Percentiles rank a stretch among this genome's conserved stretches.
phyloP scores from a whole-genome alignment of 2,888 invertebrate genomes.

The Apotomis betuletana region DNA sequence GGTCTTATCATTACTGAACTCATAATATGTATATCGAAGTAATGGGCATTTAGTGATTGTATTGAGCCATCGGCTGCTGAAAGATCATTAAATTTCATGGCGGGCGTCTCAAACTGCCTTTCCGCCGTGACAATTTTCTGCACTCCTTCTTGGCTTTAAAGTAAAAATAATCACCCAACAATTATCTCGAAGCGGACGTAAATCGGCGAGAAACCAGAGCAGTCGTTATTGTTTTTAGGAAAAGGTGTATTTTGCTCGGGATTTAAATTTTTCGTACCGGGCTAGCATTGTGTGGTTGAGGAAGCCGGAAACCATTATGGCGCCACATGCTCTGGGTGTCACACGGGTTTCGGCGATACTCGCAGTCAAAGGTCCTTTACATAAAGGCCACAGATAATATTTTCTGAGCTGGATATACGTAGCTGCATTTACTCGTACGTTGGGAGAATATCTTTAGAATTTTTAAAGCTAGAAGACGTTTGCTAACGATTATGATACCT shows the following conservation, averaged over 20 bases:
- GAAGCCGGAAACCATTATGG: constrained; percentile 80
- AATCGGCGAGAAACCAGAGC: constrained; percentile 47
- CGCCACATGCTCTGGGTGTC: constrained; percentile 69
- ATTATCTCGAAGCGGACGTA: constrained; percentile 42
- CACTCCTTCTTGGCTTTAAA: constrained; percentile 41
- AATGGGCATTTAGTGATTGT: not conserved
- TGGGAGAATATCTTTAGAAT: constrained; percentile 24
- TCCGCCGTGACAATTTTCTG: constrained; percentile 40
- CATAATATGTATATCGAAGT: not conserved
- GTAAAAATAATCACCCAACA: constrained; percentile 42
- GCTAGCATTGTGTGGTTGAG: constrained; percentile 68
- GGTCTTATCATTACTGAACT: not conserved
- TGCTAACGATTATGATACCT: constrained; percentile 35
- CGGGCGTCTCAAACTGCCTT: constrained; percentile 38
- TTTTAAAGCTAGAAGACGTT: constrained; percentile 35
- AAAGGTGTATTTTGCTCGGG: constrained; percentile 54
- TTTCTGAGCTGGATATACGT: constrained; percentile 36
- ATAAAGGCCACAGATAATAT: constrained; percentile 42
- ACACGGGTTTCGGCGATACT: constrained; percentile 66
- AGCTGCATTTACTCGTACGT: constrained; percentile 8
- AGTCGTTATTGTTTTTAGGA: constrained; percentile 58
- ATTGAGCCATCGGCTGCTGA: constrained; percentile 19
- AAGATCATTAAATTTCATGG: constrained; percentile 39
- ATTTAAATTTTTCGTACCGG: constrained; percentile 71
- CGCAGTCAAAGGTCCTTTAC: constrained; percentile 54